Evolutionary conservation across 2,888 invertebrate species (phyloP).

Genomic region (Didymodactylos carnosus): DNA sequence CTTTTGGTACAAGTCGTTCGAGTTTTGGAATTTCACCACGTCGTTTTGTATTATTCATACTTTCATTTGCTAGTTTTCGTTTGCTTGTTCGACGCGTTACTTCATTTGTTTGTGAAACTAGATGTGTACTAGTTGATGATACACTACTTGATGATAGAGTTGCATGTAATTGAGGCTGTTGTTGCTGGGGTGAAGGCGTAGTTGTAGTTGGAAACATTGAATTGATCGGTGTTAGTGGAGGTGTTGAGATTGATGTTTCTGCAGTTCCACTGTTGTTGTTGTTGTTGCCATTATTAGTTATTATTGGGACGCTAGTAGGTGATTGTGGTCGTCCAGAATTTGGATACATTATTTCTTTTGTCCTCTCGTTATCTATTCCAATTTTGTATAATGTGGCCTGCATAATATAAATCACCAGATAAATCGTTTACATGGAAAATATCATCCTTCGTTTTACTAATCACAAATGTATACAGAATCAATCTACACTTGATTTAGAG

Average conservation of each 20-base stretch:
- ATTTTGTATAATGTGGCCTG: too few relatives aligned
- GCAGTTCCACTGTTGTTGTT: too few relatives aligned
- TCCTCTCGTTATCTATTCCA: constrained; percentile 5
- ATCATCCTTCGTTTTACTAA: too few relatives aligned
- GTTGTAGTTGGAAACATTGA: neutral
- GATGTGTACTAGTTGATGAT: too few relatives aligned
- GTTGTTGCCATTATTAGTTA: too few relatives aligned
- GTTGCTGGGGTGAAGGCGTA: neutral
- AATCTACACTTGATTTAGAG: too few relatives aligned
- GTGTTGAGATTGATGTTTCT: too few relatives aligned
- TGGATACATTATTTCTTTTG: neutral
- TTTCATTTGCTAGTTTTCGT: constrained; percentile 2
- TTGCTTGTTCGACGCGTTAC: constrained; percentile 4
- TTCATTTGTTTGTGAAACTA: neutral
- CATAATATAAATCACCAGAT: too few relatives aligned
- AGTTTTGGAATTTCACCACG: constrained; percentile 7
- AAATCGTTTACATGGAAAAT: too few relatives aligned
- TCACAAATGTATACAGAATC: too few relatives aligned
- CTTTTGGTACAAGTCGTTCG: constrained; percentile 8
- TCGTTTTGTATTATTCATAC: neutral
- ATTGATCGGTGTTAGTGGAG: neutral
- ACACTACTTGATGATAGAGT: neutral
- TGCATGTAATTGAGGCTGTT: neutral
- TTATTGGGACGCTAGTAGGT: too few relatives aligned
- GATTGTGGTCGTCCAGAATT: neutral